Base-by-base conservation (phyloP, 2,888 invertebrate species). In the Hipparchia semele region DNA sequence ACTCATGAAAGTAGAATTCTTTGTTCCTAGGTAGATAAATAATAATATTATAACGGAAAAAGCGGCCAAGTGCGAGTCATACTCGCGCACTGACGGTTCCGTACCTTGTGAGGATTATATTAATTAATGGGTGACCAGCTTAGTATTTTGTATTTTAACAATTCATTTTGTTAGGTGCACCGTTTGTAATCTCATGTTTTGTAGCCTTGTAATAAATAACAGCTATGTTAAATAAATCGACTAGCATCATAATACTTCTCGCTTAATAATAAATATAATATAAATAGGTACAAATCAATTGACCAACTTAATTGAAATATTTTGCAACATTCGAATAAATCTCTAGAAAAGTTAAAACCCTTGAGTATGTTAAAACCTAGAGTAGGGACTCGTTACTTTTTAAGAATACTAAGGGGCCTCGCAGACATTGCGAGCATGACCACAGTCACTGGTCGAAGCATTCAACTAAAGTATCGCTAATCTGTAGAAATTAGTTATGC, bases 231-330 rank as follows among this genome's bases (percentile, higher is more conserved):
- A 86, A 83, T 80, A 83, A 83, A 82, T 83, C 86, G 92, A 92
- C 92, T 92, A 92, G 92, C 87, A 91, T 92, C 92, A 86, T 92
- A 92, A 92, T 92, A 92, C 92, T 91, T 90, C 82, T 79, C 82
- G 80, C 83, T 84, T 78, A 77, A 72, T 51, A 68, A 64, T 64
- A 56, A 64, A 60, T 6, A 61, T 45, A 61, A 53, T 69, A 69
- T 72, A 75, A 77, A 76, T 77, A 39, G 39, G 39, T 39, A 77
- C 77, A 78, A 76, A 76, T 81, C 79, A 77, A 76, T 76, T 73
- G 84, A 90, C 90, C 87, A 90, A 76, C 71, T 67, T 70, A 74
- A 64, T 73, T 65, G 66, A 82, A 80, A 88, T 87, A 59, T 51
- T 59, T 54, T 23, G 45, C 54, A 70, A 58, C 56, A 49, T 68